phyloP scores from a whole-genome alignment of 2,797 vertebrate species.

The Clarias laeviceps region DNA sequence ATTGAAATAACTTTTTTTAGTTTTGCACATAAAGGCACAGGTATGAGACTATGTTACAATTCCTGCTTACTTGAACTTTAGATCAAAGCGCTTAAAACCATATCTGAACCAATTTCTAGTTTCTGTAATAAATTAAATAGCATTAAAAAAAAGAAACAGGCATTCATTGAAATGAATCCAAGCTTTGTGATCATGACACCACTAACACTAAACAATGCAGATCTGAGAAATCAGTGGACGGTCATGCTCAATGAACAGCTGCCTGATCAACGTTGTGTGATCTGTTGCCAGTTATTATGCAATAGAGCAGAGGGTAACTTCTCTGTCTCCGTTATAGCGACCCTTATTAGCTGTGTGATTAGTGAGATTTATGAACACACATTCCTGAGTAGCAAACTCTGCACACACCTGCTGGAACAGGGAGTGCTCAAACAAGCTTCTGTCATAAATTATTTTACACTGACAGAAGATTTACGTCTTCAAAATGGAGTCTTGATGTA shows the following conservation, averaged over 20 bases:
- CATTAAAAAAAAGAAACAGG: not conserved
- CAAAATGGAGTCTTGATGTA: slow-evolving; percentile 10
- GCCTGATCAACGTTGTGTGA: slow-evolving; percentile 15
- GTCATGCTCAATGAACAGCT: not conserved
- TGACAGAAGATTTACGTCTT: slow-evolving; percentile 42
- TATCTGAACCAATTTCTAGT: not conserved
- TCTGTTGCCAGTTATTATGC: slow-evolving; percentile 61
- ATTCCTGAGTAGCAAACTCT: slow-evolving; percentile 72
- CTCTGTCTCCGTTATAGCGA: slow-evolving; percentile 65
- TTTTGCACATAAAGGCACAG: not conserved
- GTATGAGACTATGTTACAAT: not conserved
- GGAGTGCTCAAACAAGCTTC: slow-evolving; percentile 48
- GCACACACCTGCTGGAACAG: slow-evolving; percentile 78
- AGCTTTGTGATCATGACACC: not conserved
- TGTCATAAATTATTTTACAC: slow-evolving; percentile 58
- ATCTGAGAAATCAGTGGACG: not conserved
- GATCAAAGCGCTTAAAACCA: not conserved
- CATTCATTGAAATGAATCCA: not conserved
- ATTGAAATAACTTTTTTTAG: not conserved
- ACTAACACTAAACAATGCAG: not conserved
- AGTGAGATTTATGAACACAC: slow-evolving; percentile 75
- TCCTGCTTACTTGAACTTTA: not conserved
- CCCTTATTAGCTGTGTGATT: slow-evolving; percentile 77
- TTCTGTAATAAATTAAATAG: not conserved
- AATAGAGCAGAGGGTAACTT: slow-evolving; percentile 61